Evolutionary conservation across 2,888 invertebrate species (phyloP), one percentile per base, ranked within the genome.

Genomic region (Amiota minor): DNA sequence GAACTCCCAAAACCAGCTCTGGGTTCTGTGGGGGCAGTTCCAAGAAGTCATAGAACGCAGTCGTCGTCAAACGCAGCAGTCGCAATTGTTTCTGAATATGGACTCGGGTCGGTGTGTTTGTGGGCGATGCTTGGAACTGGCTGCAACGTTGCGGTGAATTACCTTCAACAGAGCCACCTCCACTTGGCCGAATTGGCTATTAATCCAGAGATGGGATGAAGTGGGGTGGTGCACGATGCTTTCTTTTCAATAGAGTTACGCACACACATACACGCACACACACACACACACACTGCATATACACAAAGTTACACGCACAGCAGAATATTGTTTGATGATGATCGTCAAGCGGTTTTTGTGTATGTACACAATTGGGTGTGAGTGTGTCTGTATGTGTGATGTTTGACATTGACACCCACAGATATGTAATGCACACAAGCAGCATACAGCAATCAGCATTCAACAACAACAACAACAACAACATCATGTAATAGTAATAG

Each of bases 1-100:
- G 89, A 62, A 78, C 80, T 20, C 79, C 86, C 64, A 87, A 87
- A 74, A 75, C 78, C 71, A 16, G 69, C 16, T 64, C 69, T 35
- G 45, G 59, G 72, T 45, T 14, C 68, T 53, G 76, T 72, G 65
- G 76, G 68, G 78, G 55, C 73, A 82, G 76, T 72, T 80, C 11
- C 56, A 87, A 85, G 80, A 87, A 87, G 73, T 81, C 88, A 83
- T 88, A 88, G 88, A 83, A 88, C 78, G 79, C 82, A 79, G 81
- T 8, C 35, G 6, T 79, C 70, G 77, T 79, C 8, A 80, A 80
- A 71, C 67, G 77, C 35, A 71, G 80, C 64, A 78, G 61, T 47
- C 77, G 78, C 77, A 82, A 84, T 72, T 83, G 83, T 72, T 84
- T 83, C 80, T 83, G 83, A 83, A 83, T 83, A 85, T 83, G 83